These are phyloP conservation scores for Ophion ellenae DNA, from an alignment of 2,888 invertebrate genomes.

Conservation along the genomic window DNA sequence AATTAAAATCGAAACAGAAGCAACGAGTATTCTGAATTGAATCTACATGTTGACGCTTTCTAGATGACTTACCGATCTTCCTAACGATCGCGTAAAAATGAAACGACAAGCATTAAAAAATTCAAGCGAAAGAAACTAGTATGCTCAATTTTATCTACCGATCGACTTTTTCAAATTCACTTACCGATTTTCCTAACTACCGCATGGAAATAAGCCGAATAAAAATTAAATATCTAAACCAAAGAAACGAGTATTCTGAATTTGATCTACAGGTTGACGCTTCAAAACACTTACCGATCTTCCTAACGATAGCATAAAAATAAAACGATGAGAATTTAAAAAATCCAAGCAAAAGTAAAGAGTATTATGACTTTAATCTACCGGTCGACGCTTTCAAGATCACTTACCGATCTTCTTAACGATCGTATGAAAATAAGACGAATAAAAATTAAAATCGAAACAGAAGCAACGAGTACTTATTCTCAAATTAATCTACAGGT, in stretches of 20 bases:
- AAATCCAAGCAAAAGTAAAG: not conserved
- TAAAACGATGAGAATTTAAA: not conserved
- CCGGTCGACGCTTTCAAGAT: slow-evolving; percentile 6
- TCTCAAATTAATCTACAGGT: not conserved
- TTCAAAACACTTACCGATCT: slow-evolving; percentile 36
- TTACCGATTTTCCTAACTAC: slow-evolving; percentile 34
- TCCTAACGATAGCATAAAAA: not conserved
- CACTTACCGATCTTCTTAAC: slow-evolving; percentile 25
- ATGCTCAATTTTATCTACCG: not conserved
- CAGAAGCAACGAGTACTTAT: not conserved
- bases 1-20: not conserved
- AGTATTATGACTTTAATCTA: not conserved
- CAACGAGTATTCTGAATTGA: no score
- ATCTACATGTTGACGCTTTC: not conserved
- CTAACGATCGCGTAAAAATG: not conserved
- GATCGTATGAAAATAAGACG: not conserved
- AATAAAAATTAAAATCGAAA: slow-evolving; percentile 4
- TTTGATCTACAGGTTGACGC: not conserved
- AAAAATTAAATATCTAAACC: slow-evolving; percentile 1
- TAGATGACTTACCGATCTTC: not conserved
- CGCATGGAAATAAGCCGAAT: not conserved
- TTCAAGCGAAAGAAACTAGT: not conserved
- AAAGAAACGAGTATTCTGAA: not conserved
- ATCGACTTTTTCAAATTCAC: slow-evolving; percentile 30
- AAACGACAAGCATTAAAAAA: not conserved